These are phyloP conservation scores for Sceloporus tristichus DNA, from an alignment of 2,113 vertebrate genomes.

Conservation along the genomic window DNA sequence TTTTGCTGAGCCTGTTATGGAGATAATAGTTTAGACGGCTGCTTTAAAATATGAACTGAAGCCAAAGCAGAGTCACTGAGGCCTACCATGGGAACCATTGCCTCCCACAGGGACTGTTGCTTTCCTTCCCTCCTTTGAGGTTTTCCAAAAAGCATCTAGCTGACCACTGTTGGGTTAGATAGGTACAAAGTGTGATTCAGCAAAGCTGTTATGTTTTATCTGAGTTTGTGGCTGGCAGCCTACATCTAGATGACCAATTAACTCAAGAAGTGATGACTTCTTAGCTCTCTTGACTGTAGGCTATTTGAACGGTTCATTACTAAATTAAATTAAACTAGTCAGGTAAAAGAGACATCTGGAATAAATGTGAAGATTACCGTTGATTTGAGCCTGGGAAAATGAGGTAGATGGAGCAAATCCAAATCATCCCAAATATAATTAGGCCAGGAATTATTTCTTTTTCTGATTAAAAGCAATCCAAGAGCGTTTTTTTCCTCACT, in stretches of 20 bases:
- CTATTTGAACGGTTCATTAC: conserved; percentile 60
- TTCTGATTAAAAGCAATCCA: conserved; percentile 10
- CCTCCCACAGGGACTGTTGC: too few relatives aligned
- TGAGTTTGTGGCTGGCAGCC: conserved; percentile 3
- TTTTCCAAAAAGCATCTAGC: neutral
- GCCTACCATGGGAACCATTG: too few relatives aligned
- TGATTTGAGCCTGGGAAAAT: conserved; percentile 65
- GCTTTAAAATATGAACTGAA: too few relatives aligned
- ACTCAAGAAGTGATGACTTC: conserved; percentile 58
- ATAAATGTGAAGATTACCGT: conserved; percentile 64
- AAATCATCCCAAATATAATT: conserved; percentile 64
- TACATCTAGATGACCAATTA: conserved; percentile 45
- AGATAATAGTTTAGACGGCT: too few relatives aligned
- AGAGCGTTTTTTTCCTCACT: neutral
- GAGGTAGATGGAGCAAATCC: conserved; percentile 59
- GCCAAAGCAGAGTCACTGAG: too few relatives aligned
- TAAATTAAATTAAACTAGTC: conserved; percentile 62
- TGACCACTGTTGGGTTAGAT: neutral
- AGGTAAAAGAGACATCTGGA: conserved; percentile 67
- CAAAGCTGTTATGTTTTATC: neutral
- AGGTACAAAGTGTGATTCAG: neutral
- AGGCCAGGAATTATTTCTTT: conserved; percentile 48
- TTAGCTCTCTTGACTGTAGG: conserved; percentile 53
- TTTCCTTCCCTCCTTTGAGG: neutral
- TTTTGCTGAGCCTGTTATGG: too few relatives aligned